phyloP scores from a whole-genome alignment of 1,140 invertebrate genomes.

The Solenopsis fugax region DNA sequence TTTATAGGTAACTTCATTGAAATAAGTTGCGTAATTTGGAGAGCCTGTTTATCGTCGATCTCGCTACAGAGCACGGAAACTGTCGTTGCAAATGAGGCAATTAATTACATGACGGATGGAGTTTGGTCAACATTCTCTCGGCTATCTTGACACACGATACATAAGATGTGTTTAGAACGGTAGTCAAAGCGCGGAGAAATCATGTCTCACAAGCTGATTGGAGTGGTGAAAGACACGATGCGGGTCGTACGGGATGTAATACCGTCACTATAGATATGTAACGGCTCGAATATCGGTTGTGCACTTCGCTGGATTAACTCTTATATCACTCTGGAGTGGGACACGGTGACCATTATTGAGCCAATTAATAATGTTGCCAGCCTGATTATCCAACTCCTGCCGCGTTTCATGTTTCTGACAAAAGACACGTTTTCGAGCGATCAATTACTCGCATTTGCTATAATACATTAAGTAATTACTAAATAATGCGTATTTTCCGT shows the following conservation, averaged over 20 bases:
- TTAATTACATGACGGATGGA: constrained; percentile 32
- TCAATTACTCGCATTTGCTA: background rate
- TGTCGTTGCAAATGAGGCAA: constrained; percentile 9
- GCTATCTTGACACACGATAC: background rate
- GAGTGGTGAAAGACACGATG: constrained; percentile 25
- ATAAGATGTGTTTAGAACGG: constrained; percentile 32
- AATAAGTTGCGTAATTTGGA: background rate
- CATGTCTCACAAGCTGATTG: constrained; percentile 8
- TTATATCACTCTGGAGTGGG: constrained; percentile 69
- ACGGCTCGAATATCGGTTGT: constrained; percentile 68
- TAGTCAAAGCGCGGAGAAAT: constrained; percentile 13
- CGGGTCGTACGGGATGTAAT: constrained; percentile 38
- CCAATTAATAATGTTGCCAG: constrained; percentile 70
- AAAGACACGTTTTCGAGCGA: background rate
- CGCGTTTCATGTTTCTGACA: constrained; percentile 17
- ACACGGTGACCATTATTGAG: constrained; percentile 20
- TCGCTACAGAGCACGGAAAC: background rate
- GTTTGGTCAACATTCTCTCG: background rate
- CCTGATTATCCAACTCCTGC: constrained; percentile 13
- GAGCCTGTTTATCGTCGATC: background rate
- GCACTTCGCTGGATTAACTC: constrained; percentile 76
- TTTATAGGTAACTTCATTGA: background rate
- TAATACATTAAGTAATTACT: background rate
- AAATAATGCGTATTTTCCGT: background rate
- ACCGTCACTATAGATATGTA: constrained; percentile 19